phyloP scores from a whole-genome alignment of 2,888 invertebrate species.

The Ectemnius cavifrons region DNA sequence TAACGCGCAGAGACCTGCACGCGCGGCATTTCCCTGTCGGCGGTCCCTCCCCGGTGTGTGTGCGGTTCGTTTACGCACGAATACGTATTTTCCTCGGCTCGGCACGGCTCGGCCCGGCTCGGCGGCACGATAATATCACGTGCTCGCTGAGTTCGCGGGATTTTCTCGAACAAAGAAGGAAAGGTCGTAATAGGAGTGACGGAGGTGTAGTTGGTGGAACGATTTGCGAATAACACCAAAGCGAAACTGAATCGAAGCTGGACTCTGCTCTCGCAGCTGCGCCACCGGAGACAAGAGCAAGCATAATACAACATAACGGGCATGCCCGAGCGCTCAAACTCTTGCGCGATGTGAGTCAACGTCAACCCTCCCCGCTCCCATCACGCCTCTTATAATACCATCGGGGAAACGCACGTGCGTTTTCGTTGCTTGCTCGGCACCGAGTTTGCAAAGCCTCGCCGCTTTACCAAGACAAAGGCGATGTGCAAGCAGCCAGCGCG shows the following conservation, averaged over 20 bases:
- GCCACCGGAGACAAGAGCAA: conserved; percentile 11
- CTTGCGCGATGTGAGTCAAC: conserved; percentile 57
- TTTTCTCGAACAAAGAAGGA: conserved; percentile 53
- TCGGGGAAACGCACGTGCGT: conserved; percentile 56
- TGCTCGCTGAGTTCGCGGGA: conserved; percentile 48
- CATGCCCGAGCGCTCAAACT: conserved; percentile 31
- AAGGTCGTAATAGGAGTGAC: conserved; percentile 24
- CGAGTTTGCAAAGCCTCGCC: conserved; percentile 27
- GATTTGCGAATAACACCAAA: conserved; percentile 42
- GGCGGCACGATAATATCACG: conserved; percentile 33
- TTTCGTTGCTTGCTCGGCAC: conserved; percentile 30
- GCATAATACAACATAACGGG: conserved; percentile 14
- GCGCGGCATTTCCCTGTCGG: not conserved
- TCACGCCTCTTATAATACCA: too few species aligned
- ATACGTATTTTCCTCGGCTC: conserved; percentile 7
- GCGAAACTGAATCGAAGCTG: conserved; percentile 38
- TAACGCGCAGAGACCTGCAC: not conserved
- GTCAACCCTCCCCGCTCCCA: conserved; percentile 43
- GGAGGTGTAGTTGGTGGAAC: not conserved
- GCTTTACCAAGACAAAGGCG: conserved; percentile 34
- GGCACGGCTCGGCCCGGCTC: not conserved
- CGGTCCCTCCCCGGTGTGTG: conserved; percentile 2
- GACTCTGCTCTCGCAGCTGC: conserved; percentile 62
- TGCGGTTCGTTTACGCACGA: conserved; percentile 8
- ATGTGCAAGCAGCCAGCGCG: not conserved